phyloP scores from a whole-genome alignment of 2,888 invertebrate species.

The Chloromyia formosa region DNA sequence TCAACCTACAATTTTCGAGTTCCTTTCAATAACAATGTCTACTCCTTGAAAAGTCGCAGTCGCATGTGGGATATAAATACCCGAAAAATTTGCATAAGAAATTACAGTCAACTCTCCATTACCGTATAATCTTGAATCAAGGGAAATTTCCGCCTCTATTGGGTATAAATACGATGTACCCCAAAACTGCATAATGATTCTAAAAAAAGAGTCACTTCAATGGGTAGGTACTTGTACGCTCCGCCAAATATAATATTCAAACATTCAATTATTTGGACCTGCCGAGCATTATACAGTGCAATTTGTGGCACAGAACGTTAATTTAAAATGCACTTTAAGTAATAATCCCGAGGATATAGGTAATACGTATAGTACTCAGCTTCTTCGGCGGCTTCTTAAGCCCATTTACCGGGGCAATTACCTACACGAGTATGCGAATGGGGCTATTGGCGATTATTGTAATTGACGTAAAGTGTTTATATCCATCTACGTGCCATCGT shows the following conservation, averaged over 20 bases:
- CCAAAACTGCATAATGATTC: neutral
- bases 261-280: slow-evolving; percentile 14
- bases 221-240: neutral
- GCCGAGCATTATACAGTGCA: slow-evolving; percentile 29
- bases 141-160: neutral
- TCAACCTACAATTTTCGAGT: too few species aligned
- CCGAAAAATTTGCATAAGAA: slow-evolving; percentile 8
- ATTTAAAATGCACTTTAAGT: slow-evolving; percentile 48
- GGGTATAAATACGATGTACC: neutral
- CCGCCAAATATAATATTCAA: slow-evolving; percentile 1
- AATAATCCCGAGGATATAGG: slow-evolving; percentile 31
- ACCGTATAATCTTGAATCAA: neutral
- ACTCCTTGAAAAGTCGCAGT: too few species aligned
- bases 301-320: slow-evolving; percentile 48
- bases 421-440: neutral
- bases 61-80: too few species aligned
- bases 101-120: neutral
- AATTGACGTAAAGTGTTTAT: neutral
- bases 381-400: neutral
- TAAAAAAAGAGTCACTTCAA: neutral
- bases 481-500: neutral
- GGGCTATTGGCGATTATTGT: neutral
- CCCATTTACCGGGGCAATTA: neutral
- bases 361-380: neutral
- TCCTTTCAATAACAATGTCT: too few species aligned